Base-by-base conservation (phyloP, 2,113 vertebrate genomes). In the Ptychochromis oligacanthus region DNA sequence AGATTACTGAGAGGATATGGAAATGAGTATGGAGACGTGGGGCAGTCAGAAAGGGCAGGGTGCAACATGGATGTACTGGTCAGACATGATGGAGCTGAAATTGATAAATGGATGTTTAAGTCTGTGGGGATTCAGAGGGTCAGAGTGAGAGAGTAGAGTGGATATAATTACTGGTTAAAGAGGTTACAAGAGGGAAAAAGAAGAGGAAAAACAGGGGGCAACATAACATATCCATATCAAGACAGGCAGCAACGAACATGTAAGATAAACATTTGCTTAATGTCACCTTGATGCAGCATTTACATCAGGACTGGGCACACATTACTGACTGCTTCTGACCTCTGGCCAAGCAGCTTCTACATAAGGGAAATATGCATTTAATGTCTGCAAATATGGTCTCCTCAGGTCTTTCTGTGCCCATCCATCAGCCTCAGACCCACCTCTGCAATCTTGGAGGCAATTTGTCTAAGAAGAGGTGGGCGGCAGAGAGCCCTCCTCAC, bases 391-490 rank as follows among this genome's bases (percentile, higher is more conserved):
- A 94, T 92, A 91, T 81, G 88, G 82, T 87, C 92, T 91, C 82
- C 77, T 93, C 93, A 93, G 90, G 92, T 91, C 88, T 93, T 92
- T 93, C 91, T 91, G 88, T 89, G 85, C 72, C 88, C 92, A 95
- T 94, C 92, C 92, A 93, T 94, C 94, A 94, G 90, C 88, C 80
- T 84, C 87, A 86, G 93, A 90, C 91, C 93, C 93, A 92, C 94
- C 95, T 94, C 91, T 89, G 91, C 90, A 94, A 94, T 95, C 92
- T 90, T 57, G 54, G 82, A 94, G 93, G 93, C 91, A 93, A 94
- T 95, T 94, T 94, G 91, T 95, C 94, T 94, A 87, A 88, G 92
- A 86, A 84, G 92, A 94, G 93, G 93, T 92, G 94, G 95, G 93
- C 93, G 92, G 89, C 89, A 56, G 89, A 88, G 87, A 89, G 92